A percentile compares a stretch with the other conserved stretches of the same genome.
These are phyloP conservation scores for Pocota personata DNA, from an alignment of 2,888 invertebrate species.

Conservation along the genomic window DNA sequence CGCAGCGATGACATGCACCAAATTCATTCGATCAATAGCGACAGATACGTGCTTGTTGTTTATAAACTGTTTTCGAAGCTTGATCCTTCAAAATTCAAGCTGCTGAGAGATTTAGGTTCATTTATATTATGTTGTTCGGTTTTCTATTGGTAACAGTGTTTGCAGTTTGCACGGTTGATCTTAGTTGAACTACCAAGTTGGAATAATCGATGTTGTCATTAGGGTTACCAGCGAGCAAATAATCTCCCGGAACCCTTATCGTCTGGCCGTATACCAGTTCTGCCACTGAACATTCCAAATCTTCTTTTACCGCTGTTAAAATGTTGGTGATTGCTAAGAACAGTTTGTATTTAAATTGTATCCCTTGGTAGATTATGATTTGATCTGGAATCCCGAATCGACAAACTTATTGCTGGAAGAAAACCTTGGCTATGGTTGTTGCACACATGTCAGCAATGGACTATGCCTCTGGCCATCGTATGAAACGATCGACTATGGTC, in stretches of 20 bases:
- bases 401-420: constrained; percentile 26
- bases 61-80: too few species aligned
- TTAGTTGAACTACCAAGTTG: not conserved
- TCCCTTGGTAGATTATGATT: constrained; percentile 27
- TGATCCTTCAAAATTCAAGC: too few species aligned
- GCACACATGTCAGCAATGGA: constrained; percentile 26
- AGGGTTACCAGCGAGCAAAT: not conserved
- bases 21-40: too few species aligned
- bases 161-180: too few species aligned
- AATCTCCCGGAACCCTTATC: constrained; percentile 23
- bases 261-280: constrained; percentile 50
- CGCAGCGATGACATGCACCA: too few species aligned
- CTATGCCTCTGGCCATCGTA: too few species aligned
- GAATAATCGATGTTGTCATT: not conserved
- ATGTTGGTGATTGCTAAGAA: constrained; percentile 18
- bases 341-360: constrained; percentile 29
- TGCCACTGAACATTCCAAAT: constrained; percentile 21
- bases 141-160: too few species aligned
- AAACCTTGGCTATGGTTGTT: constrained; percentile 21
- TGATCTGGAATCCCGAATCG: constrained; percentile 28
- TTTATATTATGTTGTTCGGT: too few species aligned
- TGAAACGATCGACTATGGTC: constrained; percentile 32
- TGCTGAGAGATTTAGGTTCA: too few species aligned
- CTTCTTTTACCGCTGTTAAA: constrained; percentile 12
- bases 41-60: too few species aligned